phyloP scores from a whole-genome alignment of 1,140 invertebrate genomes.

The Trichogramma pretiosum region DNA sequence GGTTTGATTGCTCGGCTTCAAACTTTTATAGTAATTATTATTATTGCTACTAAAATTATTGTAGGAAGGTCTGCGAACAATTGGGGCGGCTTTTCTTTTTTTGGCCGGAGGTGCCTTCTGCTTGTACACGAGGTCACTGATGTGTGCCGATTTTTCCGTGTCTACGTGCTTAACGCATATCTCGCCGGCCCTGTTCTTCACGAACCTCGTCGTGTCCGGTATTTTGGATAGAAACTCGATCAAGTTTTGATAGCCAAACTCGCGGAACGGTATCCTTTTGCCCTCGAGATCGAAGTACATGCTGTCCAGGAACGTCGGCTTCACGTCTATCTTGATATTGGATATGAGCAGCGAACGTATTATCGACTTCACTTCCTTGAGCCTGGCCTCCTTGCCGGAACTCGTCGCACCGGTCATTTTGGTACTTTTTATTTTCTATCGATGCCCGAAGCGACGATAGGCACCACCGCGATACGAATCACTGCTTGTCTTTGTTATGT shows the following conservation, averaged over 20 bases:
- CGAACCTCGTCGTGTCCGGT: constrained; percentile 12
- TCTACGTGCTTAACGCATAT: constrained; percentile 20
- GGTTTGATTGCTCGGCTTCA: too few relatives aligned
- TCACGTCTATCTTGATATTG: background rate
- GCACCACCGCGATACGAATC: too few relatives aligned
- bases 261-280: constrained; percentile 23
- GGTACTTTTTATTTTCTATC: too few relatives aligned
- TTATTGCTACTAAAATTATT: too few relatives aligned
- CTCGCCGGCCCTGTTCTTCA: background rate
- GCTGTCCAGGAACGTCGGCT: constrained; percentile 1
- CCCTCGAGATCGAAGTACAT: constrained; percentile 22
- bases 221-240: constrained; percentile 21
- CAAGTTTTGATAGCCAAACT: constrained; percentile 18
- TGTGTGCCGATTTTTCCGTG: constrained; percentile 25
- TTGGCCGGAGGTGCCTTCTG: constrained; percentile 17
- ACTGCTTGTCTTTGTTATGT: too few relatives aligned
- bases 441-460: too few relatives aligned
- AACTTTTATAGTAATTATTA: too few relatives aligned
- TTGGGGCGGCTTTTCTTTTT: background rate
- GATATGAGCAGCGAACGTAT: constrained; percentile 23
- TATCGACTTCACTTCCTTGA: constrained; percentile 17
- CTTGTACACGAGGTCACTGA: constrained; percentile 24
- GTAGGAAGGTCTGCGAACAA: too few relatives aligned
- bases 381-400: too few relatives aligned
- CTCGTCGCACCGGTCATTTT: too few relatives aligned